phyloP scores from a whole-genome alignment of 2,113 vertebrate species.

The Dolichallabes microphthalmus region DNA sequence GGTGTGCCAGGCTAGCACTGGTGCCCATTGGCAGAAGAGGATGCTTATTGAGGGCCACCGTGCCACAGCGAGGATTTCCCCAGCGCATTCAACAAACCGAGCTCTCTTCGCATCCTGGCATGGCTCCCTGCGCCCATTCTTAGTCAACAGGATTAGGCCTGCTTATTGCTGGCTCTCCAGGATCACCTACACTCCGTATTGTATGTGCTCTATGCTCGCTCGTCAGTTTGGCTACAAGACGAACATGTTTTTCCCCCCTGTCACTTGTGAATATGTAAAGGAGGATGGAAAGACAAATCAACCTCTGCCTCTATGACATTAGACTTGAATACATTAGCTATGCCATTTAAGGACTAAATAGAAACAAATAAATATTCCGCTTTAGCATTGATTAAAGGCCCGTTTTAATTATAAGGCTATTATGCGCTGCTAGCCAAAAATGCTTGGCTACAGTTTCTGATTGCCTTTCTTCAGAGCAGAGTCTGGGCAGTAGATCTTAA shows the following conservation, averaged over 20 bases:
- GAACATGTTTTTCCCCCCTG: constrained; percentile 41
- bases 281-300: constrained; percentile 58
- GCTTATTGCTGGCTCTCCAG: constrained; percentile 61
- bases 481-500: constrained; percentile 23
- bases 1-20: constrained; percentile 56
- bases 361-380: constrained; percentile 55
- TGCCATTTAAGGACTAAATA: constrained; percentile 56
- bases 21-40: constrained; percentile 64
- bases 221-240: constrained; percentile 66
- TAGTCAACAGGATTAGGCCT: constrained; percentile 67
- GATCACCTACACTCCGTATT: constrained; percentile 66
- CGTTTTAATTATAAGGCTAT: constrained; percentile 52
- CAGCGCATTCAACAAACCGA: constrained; percentile 62
- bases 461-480: constrained; percentile 23
- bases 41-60: constrained; percentile 61
- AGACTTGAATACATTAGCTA: constrained; percentile 65
- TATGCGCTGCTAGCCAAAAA: constrained; percentile 47
- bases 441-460: constrained; percentile 25
- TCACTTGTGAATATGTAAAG: constrained; percentile 44
- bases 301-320: constrained; percentile 56
- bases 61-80: constrained; percentile 69
- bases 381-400: constrained; percentile 53
- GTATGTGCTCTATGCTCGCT: constrained; percentile 69
- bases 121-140: constrained; percentile 72
- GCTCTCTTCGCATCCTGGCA: constrained; percentile 68